Evolutionary conservation across 1,140 invertebrate species (phyloP).

Genomic region (Drosophila hydei): DNA sequence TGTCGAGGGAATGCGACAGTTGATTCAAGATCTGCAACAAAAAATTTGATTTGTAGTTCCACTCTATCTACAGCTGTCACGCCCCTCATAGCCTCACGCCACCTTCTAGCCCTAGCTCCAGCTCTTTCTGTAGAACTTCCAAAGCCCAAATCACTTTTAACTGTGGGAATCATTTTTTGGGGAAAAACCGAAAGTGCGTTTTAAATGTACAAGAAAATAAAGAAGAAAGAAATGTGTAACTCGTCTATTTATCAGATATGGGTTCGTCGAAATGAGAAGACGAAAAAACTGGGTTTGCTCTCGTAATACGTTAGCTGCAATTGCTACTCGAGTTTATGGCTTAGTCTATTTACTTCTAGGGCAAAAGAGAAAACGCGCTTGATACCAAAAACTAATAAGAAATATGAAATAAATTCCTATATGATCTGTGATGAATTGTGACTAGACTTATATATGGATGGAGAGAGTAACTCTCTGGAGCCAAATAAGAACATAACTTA

Average conservation of each 20-base stretch:
- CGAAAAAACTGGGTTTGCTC: neutral
- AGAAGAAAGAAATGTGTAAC: neutral
- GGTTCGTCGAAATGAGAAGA: too few species aligned
- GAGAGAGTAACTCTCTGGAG: neutral
- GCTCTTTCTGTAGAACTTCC: conserved; percentile 38
- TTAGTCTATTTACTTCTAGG: conserved; percentile 1
- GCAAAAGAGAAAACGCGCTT: conserved; percentile 26
- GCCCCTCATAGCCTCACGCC: neutral
- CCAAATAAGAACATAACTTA: too few species aligned
- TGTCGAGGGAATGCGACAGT: conserved; percentile 33
- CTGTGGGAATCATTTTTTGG: conserved; percentile 9
- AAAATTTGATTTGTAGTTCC: conserved; percentile 70
- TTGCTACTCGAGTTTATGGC: conserved; percentile 11
- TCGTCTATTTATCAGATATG: neutral
- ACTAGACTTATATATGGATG: neutral
- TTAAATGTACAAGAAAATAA: neutral
- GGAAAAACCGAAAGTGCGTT: conserved; percentile 3
- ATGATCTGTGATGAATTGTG: neutral
- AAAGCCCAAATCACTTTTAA: conserved; percentile 30
- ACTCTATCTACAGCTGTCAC: neutral
- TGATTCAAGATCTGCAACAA: conserved; percentile 37
- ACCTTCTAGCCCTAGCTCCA: neutral
- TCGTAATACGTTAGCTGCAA: neutral
- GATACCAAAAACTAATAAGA: conserved; percentile 5
- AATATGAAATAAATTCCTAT: conserved; percentile 19